phyloP scores from a whole-genome alignment of 2,113 vertebrate species.

The Amia ocellicauda region DNA sequence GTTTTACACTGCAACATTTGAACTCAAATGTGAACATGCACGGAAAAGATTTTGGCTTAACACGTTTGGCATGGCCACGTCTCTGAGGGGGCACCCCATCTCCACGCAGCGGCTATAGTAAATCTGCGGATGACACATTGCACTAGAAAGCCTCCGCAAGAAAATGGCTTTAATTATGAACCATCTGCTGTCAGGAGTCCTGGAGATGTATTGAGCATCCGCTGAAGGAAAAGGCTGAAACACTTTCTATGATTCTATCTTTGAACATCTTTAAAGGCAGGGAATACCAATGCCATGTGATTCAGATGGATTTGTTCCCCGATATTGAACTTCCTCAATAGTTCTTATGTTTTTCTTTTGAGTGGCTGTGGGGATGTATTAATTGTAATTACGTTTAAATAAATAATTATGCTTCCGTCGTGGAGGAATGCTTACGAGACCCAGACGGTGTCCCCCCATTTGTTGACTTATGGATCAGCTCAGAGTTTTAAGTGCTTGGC shows the following conservation, averaged over 20 bases:
- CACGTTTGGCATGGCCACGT: neutral
- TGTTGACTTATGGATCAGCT: constrained; percentile 33
- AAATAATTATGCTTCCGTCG: neutral
- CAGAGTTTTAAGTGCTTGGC: constrained; percentile 27
- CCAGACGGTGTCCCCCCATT: constrained; percentile 29
- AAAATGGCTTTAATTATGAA: constrained; percentile 11
- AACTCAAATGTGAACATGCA: no score
- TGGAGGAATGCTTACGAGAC: constrained; percentile 14
- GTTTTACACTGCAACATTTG: neutral
- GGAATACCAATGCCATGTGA: no score
- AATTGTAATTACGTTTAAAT: no score
- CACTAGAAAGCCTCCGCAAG: neutral
- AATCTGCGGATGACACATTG: neutral
- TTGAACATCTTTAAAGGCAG: neutral
- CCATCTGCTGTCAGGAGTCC: constrained; percentile 10
- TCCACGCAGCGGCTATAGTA: neutral
- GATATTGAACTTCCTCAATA: neutral
- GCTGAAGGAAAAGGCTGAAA: constrained; percentile 14
- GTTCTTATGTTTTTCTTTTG: neutral
- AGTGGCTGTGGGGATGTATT: no score
- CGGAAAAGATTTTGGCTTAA: constrained; percentile 2
- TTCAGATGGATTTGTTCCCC: neutral
- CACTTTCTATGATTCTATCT: neutral
- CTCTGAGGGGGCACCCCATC: neutral
- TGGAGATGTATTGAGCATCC: constrained; percentile 13